These are phyloP conservation scores for Pasiphila rectangulata DNA, from an alignment of 2,888 invertebrate genomes.

Conservation along the genomic window DNA sequence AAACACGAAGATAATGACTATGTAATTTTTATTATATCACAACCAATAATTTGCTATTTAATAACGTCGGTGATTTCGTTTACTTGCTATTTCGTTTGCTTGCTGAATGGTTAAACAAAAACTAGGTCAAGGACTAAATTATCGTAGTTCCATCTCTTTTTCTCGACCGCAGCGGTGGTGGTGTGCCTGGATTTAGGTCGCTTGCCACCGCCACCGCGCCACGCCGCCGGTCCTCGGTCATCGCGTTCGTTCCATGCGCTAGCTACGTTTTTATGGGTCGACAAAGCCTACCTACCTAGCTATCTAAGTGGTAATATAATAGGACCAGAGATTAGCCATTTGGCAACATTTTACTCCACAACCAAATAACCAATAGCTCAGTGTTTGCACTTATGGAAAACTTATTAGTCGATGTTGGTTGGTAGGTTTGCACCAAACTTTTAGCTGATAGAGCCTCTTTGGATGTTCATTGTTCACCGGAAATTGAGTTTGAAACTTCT, in stretches of 20 bases:
- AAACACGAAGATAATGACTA: too few relatives aligned
- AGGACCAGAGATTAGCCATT: neutral
- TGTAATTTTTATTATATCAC: neutral
- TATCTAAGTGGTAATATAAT: neutral
- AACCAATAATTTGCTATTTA: neutral
- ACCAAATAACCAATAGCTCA: too few relatives aligned
- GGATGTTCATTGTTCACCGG: too few relatives aligned
- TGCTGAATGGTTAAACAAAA: constrained; percentile 29
- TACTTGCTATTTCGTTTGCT: neutral
- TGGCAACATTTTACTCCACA: too few relatives aligned
- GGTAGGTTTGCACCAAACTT: too few relatives aligned
- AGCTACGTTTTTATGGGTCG: constrained; percentile 31
- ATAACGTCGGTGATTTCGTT: neutral
- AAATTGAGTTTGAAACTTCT: too few relatives aligned
- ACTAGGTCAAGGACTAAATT: constrained; percentile 54
- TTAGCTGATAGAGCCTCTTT: too few relatives aligned
- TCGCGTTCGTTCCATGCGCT: too few relatives aligned
- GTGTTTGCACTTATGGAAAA: too few relatives aligned
- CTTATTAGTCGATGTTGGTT: too few relatives aligned
- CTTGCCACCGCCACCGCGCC: constrained; percentile 11
- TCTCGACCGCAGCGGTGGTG: constrained; percentile 35
- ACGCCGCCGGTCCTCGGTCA: neutral
- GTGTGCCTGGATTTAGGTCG: constrained; percentile 32
- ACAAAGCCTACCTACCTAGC: constrained; percentile 20
- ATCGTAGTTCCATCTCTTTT: constrained; percentile 44